phyloP scores from a whole-genome alignment of 2,797 vertebrate genomes.

The Mormyrus proboscirostris region DNA sequence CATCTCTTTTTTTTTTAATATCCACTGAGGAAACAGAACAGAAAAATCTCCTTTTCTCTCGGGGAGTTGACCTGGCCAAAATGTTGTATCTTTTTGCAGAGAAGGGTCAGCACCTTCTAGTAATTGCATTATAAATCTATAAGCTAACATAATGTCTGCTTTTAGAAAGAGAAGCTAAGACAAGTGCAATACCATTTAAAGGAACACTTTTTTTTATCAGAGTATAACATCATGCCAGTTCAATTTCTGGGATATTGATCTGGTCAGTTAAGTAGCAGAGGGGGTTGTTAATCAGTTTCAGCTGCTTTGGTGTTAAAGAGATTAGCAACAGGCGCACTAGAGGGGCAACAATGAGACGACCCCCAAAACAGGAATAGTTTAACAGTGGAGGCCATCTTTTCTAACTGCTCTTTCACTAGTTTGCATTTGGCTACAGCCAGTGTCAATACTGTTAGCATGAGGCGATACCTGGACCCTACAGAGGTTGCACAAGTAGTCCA shows the following conservation, averaged over 20 bases:
- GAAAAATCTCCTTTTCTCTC: not conserved
- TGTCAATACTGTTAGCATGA: no score
- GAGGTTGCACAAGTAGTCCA: no score
- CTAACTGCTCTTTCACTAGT: no score
- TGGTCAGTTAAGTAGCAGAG: not conserved
- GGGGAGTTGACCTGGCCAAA: not conserved
- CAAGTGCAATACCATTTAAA: not conserved
- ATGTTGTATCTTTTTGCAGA: not conserved
- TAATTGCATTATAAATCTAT: conserved; percentile 1
- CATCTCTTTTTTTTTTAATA: not conserved
- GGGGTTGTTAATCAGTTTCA: not conserved
- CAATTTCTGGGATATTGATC: not conserved
- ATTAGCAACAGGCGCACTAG: not conserved
- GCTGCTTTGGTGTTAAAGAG: not conserved
- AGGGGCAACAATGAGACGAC: no score
- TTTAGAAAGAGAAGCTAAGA: not conserved
- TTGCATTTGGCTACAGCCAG: no score
- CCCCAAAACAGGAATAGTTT: no score
- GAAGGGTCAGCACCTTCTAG: not conserved
- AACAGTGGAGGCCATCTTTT: no score
- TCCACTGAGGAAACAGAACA: not conserved
- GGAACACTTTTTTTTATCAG: not conserved
- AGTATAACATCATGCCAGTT: not conserved
- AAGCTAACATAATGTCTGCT: not conserved
- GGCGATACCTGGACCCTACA: no score